Evolutionary conservation across 2,797 vertebrate genomes (phyloP).

Genomic region (Lindbergichthys nudifrons): DNA sequence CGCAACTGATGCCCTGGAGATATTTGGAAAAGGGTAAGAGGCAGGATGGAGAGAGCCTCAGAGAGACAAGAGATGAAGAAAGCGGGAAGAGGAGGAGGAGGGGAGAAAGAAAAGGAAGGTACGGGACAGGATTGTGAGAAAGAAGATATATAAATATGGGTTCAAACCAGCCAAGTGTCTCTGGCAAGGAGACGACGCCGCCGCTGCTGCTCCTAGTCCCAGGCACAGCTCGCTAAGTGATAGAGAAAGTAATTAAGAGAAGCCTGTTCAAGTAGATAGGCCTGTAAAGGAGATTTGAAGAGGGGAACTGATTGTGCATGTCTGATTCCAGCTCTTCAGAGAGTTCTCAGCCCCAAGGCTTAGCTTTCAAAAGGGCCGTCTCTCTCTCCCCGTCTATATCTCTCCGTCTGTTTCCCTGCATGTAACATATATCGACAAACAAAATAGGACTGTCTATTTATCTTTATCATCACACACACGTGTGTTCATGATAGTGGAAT

Average conservation of each 20-base stretch:
- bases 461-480: background rate
- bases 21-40: slow-evolving; percentile 74
- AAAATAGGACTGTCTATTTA: slow-evolving; percentile 23
- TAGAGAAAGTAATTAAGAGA: slow-evolving; percentile 87
- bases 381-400: slow-evolving; percentile 44
- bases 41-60: slow-evolving; percentile 52
- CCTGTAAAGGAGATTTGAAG: slow-evolving; percentile 86
- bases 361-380: slow-evolving; percentile 79
- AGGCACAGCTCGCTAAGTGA: slow-evolving; percentile 81
- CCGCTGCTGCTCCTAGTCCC: slow-evolving; percentile 73
- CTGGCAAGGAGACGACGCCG: slow-evolving; percentile 74
- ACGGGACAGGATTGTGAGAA: slow-evolving; percentile 66
- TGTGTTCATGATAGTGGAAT: background rate
- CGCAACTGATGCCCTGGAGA: slow-evolving; percentile 77
- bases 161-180: slow-evolving; percentile 79
- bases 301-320: slow-evolving; percentile 87
- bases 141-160: slow-evolving; percentile 74
- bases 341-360: slow-evolving; percentile 83
- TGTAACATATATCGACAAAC: slow-evolving; percentile 49
- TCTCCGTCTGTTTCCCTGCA: slow-evolving; percentile 33
- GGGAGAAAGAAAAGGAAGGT: slow-evolving; percentile 31
- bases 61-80: slow-evolving; percentile 62
- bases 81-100: slow-evolving; percentile 20
- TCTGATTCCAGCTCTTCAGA: slow-evolving; percentile 86
- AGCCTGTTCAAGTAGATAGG: slow-evolving; percentile 87